Evolutionary conservation across 1,140 invertebrate species (phyloP), one percentile per base, ranked within the genome.

Genomic region (Melipona quadrifasciata): DNA sequence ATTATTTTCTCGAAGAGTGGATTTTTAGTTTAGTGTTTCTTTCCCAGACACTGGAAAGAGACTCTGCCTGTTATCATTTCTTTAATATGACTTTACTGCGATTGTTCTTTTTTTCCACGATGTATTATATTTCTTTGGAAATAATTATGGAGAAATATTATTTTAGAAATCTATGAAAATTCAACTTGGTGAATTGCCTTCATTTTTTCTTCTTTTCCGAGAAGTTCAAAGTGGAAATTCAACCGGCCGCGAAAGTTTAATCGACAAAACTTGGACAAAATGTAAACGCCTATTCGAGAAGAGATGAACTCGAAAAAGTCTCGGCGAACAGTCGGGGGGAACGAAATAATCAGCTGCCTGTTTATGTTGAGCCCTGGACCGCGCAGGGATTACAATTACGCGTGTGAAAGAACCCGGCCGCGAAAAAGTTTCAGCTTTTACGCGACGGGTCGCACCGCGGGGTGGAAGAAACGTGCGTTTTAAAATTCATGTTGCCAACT

Each of bases 401-500:
- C 77, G 77, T 34, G 77, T 68, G 77, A 68, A 78, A 39, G 74
- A n/a, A 16, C 34, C 10, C 27, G 6, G 2, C 6, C 39, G 64
- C 27, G 76, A 53, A 68, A 79, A 55, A 79, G 77, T 79, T 79
- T 0, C 5, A 21, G 64, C 21, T 47, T 47, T 47, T 27, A 19
- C 21, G 17, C 17, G 34, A 5, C 6, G 27, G 14, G 57, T 21
- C 31, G 31, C 31, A 31, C 31, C 31, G 31, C 31, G 31, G 31
- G 31, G 31, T 31, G 31, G 31, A 31, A 2, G 31, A 31, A 31
- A 31, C 39, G 21, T 17, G 19, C 16, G 61, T 53, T 55, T 53
- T 68, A 68, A 79, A 68, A 79, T 79, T 79, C 61, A 79, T 79
- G 64, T n/a, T 31, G 77, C 27, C 14, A 65, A 68, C 75, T 78